Conservation (phyloP, 2,888 invertebrate genomes). For the Charanyca ferruginea region DNA sequence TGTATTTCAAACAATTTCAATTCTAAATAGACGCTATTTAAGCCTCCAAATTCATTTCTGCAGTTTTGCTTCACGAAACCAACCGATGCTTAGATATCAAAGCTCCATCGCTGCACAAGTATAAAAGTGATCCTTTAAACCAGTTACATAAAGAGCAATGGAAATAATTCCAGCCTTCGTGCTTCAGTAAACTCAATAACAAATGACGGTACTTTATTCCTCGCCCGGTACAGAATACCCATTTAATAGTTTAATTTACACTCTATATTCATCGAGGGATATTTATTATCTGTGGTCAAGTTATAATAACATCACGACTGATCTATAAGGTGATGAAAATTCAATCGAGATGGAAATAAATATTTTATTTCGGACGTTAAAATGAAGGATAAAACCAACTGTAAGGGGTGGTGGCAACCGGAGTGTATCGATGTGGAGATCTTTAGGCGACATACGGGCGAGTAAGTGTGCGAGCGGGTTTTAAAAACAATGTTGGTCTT, state of each 20-base stretch:
- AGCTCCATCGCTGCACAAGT: not conserved
- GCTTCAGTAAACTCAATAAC: constrained; percentile 32
- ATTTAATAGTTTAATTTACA: constrained; percentile 57
- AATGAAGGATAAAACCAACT: constrained; percentile 85
- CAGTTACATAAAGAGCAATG: constrained; percentile 14
- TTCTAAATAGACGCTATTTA: too few relatives aligned
- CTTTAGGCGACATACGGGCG: constrained; percentile 73
- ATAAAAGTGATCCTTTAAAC: not conserved
- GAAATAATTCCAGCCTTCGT: not conserved
- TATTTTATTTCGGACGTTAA: constrained; percentile 79
- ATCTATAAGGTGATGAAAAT: constrained; percentile 81
- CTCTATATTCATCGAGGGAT: constrained; percentile 48
- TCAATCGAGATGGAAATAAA: constrained; percentile 82
- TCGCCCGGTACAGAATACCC: constrained; percentile 8
- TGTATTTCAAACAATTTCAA: too few relatives aligned
- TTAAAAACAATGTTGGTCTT: not conserved
- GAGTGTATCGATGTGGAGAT: constrained; percentile 80
- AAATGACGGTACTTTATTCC: constrained; percentile 48
- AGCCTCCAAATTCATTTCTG: too few relatives aligned
- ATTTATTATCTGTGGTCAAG: constrained; percentile 67
- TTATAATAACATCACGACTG: constrained; percentile 72
- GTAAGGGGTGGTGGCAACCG: constrained; percentile 77
- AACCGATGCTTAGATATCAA: too few relatives aligned
- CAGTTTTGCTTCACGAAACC: not conserved
- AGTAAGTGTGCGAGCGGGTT: constrained; percentile 15